A percentile compares a stretch with the other conserved stretches of the same genome.
Conservation (phyloP, 2,113 vertebrate species). For the Chrysemys picta region DNA sequence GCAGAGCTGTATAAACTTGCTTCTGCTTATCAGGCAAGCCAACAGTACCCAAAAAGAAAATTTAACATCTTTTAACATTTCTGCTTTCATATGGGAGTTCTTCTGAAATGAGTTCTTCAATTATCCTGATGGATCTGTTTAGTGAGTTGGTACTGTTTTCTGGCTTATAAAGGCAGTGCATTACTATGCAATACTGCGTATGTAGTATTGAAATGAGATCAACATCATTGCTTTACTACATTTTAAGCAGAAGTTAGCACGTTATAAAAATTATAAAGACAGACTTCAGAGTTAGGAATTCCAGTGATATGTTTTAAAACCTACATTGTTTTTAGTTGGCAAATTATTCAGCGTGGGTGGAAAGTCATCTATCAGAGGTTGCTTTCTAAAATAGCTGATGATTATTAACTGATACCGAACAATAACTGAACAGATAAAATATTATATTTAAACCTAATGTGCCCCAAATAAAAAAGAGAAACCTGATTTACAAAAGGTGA, state of each 20-base stretch:
- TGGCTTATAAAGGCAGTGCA: conserved; percentile 63
- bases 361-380: not conserved
- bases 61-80: conserved; percentile 76
- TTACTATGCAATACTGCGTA: conserved; percentile 65
- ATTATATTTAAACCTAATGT: not conserved
- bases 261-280: conserved; percentile 61
- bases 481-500: not conserved
- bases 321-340: not conserved
- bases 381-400: conserved; percentile 58
- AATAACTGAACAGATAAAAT: not conserved
- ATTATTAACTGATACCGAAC: conserved; percentile 26
- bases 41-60: conserved; percentile 76
- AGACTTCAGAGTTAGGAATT: conserved; percentile 36
- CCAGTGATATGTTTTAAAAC: conserved; percentile 25
- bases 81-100: conserved; percentile 72
- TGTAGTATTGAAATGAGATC: conserved; percentile 69
- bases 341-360: not conserved
- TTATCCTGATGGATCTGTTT: conserved; percentile 76
- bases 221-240: conserved; percentile 67
- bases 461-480: not conserved
- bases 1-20: conserved; percentile 80
- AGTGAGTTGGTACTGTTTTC: conserved; percentile 72
- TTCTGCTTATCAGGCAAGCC: conserved; percentile 74
- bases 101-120: conserved; percentile 74
- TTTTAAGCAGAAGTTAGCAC: conserved; percentile 74